Base-by-base conservation (phyloP, 2,888 invertebrate genomes). In the Athetis lepigone region DNA sequence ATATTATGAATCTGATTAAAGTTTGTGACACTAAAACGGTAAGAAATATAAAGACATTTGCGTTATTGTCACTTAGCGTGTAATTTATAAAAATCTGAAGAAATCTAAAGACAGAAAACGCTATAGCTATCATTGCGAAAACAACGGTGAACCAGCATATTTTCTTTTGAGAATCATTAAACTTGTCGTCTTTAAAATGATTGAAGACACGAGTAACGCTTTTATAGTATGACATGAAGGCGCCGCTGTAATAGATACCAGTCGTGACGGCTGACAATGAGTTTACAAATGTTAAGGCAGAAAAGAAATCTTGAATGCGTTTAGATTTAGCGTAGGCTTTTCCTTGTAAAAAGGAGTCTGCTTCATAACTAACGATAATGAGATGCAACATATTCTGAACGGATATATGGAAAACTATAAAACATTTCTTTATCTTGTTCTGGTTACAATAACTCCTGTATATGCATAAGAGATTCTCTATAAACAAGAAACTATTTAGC, bases 401-500 rank as follows among this genome's bases (percentile, higher is more conserved):
- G 4, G 23, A 9, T 19, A 58, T 45, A 2, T 58, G 59, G 5
- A 13, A 37, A 23, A 58, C 9, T 2, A 43, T 58, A 0, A 37
- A 19, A 29, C 7, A 16, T 37, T 63, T 63, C 13, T 29, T 59
- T 0, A 16, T 58, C 7, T 43, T 68, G 2, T 37, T 58, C 21
- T 63, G 36, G 7, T 0, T 19, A 13, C 3, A 13, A 13, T 69
- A 63, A 43, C 43, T 29, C 4, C 69, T 68, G 21, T 58, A 37
- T 43, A 69, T 69, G 7, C 37, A 42, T 29, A 63, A 29, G 1
- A 69, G 1, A 6, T 69, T 45, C 6, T 63, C 59, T 16, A 63
- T 2, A 8, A 16, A 29, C 18, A 58, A 13, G 7, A 59, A 23
- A 9, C 13, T 0, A 7, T 58, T 13, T 1, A 63, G 23, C 4